Evolutionary conservation across 1,140 invertebrate genomes (phyloP).

Genomic region (Melitaea cinxia): DNA sequence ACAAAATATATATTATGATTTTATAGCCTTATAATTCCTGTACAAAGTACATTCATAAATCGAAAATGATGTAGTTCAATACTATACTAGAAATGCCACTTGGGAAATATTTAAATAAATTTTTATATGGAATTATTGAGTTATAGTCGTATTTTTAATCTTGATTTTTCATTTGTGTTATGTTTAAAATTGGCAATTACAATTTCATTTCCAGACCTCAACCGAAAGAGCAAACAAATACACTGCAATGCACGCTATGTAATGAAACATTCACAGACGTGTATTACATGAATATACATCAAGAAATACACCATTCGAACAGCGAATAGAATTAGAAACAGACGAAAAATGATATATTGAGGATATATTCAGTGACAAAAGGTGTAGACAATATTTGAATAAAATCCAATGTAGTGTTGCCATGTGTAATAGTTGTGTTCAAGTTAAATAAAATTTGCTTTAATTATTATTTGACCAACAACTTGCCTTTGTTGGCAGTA

Average conservation of each 20-base stretch:
- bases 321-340: neutral
- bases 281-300: slow-evolving; percentile 45
- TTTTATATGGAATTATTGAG: too few species aligned
- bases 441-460: too few species aligned
- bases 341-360: slow-evolving; percentile 30
- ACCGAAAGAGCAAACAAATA: slow-evolving; percentile 2
- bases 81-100: too few species aligned
- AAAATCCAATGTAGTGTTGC: neutral
- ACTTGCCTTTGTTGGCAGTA: neutral
- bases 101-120: too few species aligned
- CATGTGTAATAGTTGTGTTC: neutral
- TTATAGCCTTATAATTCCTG: too few species aligned
- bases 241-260: slow-evolving; percentile 36
- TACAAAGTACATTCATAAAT: too few species aligned
- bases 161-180: neutral
- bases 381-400: neutral
- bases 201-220: slow-evolving; percentile 34
- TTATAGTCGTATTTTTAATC: too few species aligned
- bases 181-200: neutral
- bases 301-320: slow-evolving; percentile 37
- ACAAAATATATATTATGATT: too few species aligned
- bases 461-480: neutral
- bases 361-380: slow-evolving; percentile 15
- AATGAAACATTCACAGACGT: slow-evolving; percentile 38
- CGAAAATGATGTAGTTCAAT: too few species aligned